Base-by-base conservation (phyloP, 2,888 invertebrate species). In the Hypomecis atomaria region DNA sequence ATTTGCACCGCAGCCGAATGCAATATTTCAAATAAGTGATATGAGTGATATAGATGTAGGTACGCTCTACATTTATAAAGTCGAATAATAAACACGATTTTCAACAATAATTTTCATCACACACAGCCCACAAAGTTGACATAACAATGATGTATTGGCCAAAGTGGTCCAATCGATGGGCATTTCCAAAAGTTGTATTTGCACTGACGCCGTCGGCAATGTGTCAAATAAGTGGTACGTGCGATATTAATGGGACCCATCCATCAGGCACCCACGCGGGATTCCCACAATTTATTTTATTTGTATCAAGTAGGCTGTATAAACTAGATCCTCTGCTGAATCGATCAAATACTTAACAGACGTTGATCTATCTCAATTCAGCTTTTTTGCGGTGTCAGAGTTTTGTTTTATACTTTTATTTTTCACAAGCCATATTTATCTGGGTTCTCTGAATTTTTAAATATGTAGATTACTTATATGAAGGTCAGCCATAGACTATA, bases 221-320 rank as follows among this genome's bases (percentile, higher is more conserved):
- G 45, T 62, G 57, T 52, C 62, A 62, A 57, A 57, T 62, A 57
- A 52, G 40, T 45, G 52, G 56, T 52, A 13, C 42, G 13, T 43
- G 8, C 10, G 52, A 52, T 56, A 62, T 62, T 33, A 62, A 62
- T 62, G 45, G 56, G 13, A 2, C 13, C 45, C 45, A 62, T 62
- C 57, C 62, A 56, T 56, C 62, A 52, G 33, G 38, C 56, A 52
- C 62, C 62, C 40, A 57, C 62, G 52, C 37, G n/a, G 9, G 13
- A 45, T n/a, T 36, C 40, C 34, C 57, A 34, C 38, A 56, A 62
- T 55, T 43, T 50, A 50, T 49, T n/a, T n/a, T 61, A 61, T 62
- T 61, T 38, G 44, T 45, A 38, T 47, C 38, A 37, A 47, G 40
- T 52, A 50, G 37, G n/a, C n/a, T 6, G 48, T 36, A 48, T 48